Conservation (phyloP, 2,888 invertebrate genomes). For the Mellilla xanthometata region DNA sequence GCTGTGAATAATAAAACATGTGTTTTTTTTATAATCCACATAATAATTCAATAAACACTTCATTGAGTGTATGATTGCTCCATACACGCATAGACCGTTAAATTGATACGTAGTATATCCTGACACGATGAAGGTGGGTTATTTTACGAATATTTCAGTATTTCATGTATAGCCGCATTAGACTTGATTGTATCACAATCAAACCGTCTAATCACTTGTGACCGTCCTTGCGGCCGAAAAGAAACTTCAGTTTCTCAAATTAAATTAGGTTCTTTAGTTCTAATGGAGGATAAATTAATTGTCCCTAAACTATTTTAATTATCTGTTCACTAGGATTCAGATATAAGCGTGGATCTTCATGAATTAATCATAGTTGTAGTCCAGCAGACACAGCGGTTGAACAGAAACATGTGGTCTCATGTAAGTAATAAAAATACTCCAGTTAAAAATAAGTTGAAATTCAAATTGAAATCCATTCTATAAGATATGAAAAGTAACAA, state of each 20-base stretch:
- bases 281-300: conserved; percentile 39
- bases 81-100: not conserved
- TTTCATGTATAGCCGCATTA: conserved; percentile 25
- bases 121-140: not conserved
- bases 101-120: conserved; percentile 8
- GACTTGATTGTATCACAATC: conserved; percentile 38
- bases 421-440: too few species aligned
- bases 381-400: conserved; percentile 47
- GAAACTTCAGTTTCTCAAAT: conserved; percentile 51
- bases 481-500: too few species aligned
- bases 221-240: conserved; percentile 45
- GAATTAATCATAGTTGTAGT: conserved; percentile 46
- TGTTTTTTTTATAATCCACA: too few species aligned
- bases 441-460: too few species aligned
- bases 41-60: too few species aligned
- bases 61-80: not conserved
- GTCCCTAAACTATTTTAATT: conserved; percentile 42
- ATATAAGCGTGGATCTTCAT: conserved; percentile 44
- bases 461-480: too few species aligned
- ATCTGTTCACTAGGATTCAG: conserved; percentile 30
- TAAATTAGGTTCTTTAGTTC: conserved; percentile 25
- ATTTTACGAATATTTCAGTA: not conserved
- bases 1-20: too few species aligned
- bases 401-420: conserved; percentile 55
- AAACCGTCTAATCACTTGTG: conserved; percentile 40